Evolutionary conservation across 2,797 vertebrate species (phyloP).

Genomic region (Protonibea diacanthus): DNA sequence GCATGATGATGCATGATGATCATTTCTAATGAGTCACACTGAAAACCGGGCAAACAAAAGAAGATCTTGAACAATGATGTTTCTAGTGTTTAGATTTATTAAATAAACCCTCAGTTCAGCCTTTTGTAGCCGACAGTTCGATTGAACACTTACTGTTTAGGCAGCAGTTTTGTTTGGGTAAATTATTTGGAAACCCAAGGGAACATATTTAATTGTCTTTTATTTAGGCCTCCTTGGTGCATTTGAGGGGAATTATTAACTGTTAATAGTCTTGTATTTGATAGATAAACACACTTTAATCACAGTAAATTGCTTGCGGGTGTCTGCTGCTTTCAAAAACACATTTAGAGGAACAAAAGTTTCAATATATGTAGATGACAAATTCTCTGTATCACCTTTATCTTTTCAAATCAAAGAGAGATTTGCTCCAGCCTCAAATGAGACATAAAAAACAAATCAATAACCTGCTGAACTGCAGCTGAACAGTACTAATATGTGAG

Average conservation of each 20-base stretch:
- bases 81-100: slow-evolving; percentile 29
- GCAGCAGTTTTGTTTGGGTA: slow-evolving; percentile 41
- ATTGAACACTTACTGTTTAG: slow-evolving; percentile 32
- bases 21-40: slow-evolving; percentile 47
- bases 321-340: slow-evolving; percentile 43
- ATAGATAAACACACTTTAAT: slow-evolving; percentile 61
- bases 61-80: slow-evolving; percentile 20
- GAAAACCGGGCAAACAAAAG: slow-evolving; percentile 36
- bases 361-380: slow-evolving; percentile 29
- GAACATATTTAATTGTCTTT: slow-evolving; percentile 60
- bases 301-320: slow-evolving; percentile 41
- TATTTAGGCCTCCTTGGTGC: slow-evolving; percentile 34
- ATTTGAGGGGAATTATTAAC: slow-evolving; percentile 46
- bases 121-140: slow-evolving; percentile 23
- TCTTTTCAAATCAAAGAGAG: slow-evolving; percentile 39
- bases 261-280: slow-evolving; percentile 53
- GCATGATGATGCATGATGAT: slow-evolving; percentile 1
- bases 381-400: slow-evolving; percentile 21
- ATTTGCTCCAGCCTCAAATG: slow-evolving; percentile 23
- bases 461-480: slow-evolving; percentile 15
- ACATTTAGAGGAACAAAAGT: slow-evolving; percentile 44
- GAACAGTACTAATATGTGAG: slow-evolving; percentile 19
- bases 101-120: slow-evolving; percentile 13
- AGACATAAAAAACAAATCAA: slow-evolving; percentile 29
- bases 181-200: slow-evolving; percentile 54